Conservation (phyloP, 1,140 invertebrate genomes). For the Habropoda laboriosa region DNA sequence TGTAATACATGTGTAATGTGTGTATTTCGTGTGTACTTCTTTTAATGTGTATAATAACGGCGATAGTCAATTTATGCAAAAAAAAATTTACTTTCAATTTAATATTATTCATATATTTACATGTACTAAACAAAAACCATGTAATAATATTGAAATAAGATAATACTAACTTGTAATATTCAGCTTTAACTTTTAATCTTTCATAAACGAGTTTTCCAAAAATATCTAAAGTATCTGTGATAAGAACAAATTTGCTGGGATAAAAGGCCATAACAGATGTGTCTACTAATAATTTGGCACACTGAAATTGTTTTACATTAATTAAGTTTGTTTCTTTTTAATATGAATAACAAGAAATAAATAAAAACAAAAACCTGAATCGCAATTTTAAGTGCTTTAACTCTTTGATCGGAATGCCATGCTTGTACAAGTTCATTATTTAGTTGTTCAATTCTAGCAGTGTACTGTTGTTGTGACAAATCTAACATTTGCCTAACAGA, state of each 20-base stretch:
- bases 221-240: conserved; percentile 97
- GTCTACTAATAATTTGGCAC: conserved; percentile 95
- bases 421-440: conserved; percentile 94
- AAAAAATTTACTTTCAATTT: not conserved
- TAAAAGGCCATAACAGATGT: conserved; percentile 96
- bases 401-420: conserved; percentile 96
- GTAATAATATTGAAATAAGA: conserved; percentile 22
- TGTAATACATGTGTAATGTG: too few species aligned
- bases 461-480: conserved; percentile 95
- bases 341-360: conserved; percentile 24
- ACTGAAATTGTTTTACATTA: conserved; percentile 83
- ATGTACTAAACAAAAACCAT: not conserved
- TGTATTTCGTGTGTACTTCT: too few species aligned
- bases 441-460: conserved; percentile 92
- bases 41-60: not conserved
- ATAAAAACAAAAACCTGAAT: conserved; percentile 86
- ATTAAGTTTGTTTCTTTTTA: conserved; percentile 19
- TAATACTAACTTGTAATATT: conserved; percentile 83
- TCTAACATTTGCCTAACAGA: conserved; percentile 93
- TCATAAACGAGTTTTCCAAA: conserved; percentile 97
- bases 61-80: not conserved
- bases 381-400: conserved; percentile 97
- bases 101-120: not conserved
- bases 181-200: conserved; percentile 90
- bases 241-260: conserved; percentile 98